These are phyloP conservation scores for Notodonta ziczac DNA, from an alignment of 2,888 invertebrate species.

Conservation along the genomic window DNA sequence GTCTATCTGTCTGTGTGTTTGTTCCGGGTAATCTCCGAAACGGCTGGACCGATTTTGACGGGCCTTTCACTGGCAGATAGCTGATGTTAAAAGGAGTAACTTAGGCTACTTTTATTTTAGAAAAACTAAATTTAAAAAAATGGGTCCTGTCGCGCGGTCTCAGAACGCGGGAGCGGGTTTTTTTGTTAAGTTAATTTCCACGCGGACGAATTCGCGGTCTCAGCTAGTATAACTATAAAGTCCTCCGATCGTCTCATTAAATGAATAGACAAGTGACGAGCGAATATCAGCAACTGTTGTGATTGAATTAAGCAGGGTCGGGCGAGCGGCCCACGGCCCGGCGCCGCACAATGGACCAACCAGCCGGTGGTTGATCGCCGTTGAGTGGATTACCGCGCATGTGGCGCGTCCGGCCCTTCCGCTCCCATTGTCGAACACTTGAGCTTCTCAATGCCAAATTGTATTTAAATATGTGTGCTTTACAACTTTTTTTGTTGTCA, in stretches of 20 bases:
- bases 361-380: conserved; percentile 57
- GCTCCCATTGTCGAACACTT: conserved; percentile 36
- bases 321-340: conserved; percentile 40
- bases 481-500: not conserved
- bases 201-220: too few species aligned
- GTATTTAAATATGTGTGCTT: not conserved
- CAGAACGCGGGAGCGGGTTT: too few species aligned
- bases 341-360: conserved; percentile 44
- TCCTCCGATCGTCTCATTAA: not conserved
- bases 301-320: conserved; percentile 64
- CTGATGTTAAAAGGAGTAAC: too few species aligned
- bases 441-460: conserved; percentile 13
- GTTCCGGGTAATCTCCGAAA: too few species aligned
- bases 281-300: conserved; percentile 48
- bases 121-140: too few species aligned
- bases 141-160: too few species aligned
- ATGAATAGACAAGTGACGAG: conserved; percentile 27
- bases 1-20: too few species aligned
- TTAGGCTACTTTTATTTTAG: too few species aligned
- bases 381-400: conserved; percentile 74
- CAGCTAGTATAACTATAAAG: not conserved
- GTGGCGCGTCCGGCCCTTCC: conserved; percentile 52
- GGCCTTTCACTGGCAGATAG: too few species aligned
- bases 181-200: too few species aligned
- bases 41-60: too few species aligned